A percentile compares a stretch with the other conserved stretches of the same genome.
Conservation (phyloP, 2,888 invertebrate genomes). For the Tenthredo notha region DNA sequence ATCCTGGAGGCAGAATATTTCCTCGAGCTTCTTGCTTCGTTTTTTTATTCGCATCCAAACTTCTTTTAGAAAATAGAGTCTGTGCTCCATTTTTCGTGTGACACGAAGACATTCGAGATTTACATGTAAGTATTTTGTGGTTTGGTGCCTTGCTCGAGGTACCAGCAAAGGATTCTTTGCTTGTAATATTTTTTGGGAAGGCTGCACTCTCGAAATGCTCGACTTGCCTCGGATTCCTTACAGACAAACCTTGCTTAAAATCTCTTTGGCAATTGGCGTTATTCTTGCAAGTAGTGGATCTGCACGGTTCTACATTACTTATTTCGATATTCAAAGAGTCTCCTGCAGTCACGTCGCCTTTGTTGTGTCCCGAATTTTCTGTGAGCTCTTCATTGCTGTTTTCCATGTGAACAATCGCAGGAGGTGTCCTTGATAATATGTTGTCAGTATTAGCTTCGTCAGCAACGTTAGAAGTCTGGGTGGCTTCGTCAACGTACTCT, state of each 20-base stretch:
- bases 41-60: not conserved
- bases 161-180: not conserved
- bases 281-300: not conserved
- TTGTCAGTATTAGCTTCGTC: not conserved
- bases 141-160: not conserved
- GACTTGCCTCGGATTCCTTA: not conserved
- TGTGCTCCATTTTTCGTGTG: not conserved
- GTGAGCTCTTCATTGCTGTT: not conserved
- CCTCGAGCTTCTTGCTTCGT: not conserved
- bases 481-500: not conserved
- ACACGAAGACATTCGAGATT: not conserved
- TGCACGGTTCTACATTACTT: not conserved
- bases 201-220: not conserved
- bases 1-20: not conserved
- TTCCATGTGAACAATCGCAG: not conserved
- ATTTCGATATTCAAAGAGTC: not conserved
- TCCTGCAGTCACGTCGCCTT: slow-evolving; percentile 6
- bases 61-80: not conserved
- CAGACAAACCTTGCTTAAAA: not conserved
- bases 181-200: not conserved
- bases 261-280: not conserved
- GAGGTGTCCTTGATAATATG: not conserved
- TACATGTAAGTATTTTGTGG: not conserved
- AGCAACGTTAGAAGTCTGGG: not conserved
- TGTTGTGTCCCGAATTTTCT: not conserved